These are phyloP conservation scores for Coregonus suidteri DNA, from an alignment of 2,797 vertebrate genomes.

Conservation along the genomic window DNA sequence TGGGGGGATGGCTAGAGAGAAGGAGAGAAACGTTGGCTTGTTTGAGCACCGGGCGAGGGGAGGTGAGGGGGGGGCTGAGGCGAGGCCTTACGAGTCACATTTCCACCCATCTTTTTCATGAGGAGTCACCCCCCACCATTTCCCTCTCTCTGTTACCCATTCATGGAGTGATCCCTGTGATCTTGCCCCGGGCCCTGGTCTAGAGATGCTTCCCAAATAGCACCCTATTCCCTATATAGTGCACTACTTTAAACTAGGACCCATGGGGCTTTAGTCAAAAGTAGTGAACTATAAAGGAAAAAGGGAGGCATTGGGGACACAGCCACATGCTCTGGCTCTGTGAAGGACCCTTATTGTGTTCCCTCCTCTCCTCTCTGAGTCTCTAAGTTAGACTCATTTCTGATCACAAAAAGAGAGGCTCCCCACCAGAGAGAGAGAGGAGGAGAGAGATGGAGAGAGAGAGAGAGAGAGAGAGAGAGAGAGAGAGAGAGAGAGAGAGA, in stretches of 20 bases:
- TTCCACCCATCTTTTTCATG: constrained; percentile 4
- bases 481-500: background rate
- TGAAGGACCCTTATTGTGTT: constrained; percentile 72
- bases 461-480: background rate
- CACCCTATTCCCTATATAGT: background rate
- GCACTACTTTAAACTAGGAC: background rate
- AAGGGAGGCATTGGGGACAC: background rate
- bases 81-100: constrained; percentile 5
- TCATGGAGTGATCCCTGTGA: constrained; percentile 69
- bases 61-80: background rate
- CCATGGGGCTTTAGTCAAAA: no score
- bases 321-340: constrained; percentile 30
- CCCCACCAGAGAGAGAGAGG: constrained; percentile 26
- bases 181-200: constrained; percentile 57
- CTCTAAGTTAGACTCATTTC: constrained; percentile 61
- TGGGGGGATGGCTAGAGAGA: constrained; percentile 13
- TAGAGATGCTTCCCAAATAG: constrained; percentile 34
- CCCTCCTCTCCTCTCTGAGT: background rate
- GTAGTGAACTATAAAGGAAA: background rate
- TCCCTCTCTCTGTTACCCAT: constrained; percentile 39
- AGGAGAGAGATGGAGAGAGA: background rate
- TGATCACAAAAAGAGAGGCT: constrained; percentile 46
- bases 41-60: background rate
- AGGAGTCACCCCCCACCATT: background rate
- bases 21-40: background rate